phyloP scores from a whole-genome alignment of 2,888 invertebrate genomes.

The Hofmannophila pseudospretella region DNA sequence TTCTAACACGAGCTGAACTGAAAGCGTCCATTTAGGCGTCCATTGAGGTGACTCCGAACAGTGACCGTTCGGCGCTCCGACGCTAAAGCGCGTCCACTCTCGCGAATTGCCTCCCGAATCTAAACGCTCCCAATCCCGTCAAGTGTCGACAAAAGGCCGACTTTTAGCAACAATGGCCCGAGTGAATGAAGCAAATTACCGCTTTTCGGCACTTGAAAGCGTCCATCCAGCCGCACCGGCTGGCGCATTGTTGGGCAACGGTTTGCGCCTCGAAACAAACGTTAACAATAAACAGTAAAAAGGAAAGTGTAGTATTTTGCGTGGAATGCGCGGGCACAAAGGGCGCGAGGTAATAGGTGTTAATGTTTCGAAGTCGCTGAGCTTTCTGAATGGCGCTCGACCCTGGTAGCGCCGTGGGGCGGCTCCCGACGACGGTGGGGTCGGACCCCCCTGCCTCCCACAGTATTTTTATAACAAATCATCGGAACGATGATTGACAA shows the following conservation, averaged over 20 bases:
- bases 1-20: conserved; percentile 31
- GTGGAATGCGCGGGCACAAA: conserved; percentile 57
- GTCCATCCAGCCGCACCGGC: conserved; percentile 61
- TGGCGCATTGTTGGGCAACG: conserved; percentile 60
- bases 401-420: conserved; percentile 25
- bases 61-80: conserved; percentile 28
- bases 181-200: conserved; percentile 71
- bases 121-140: conserved; percentile 74
- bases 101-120: conserved; percentile 68
- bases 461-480: conserved; percentile 68
- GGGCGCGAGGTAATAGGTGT: conserved; percentile 63
- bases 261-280: conserved; percentile 75
- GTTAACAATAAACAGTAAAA: conserved; percentile 75
- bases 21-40: conserved; percentile 47
- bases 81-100: conserved; percentile 58
- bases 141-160: conserved; percentile 71
- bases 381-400: conserved; percentile 50
- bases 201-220: conserved; percentile 73
- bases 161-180: conserved; percentile 71
- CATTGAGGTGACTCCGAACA: conserved; percentile 45
- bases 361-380: conserved; percentile 65
- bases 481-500: conserved; percentile 58
- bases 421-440: conserved; percentile 15
- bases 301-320: conserved; percentile 73
- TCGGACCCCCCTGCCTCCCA: conserved; percentile 7